Percentiles rank a stretch among this genome's conserved stretches.
These are phyloP conservation scores for Cyprinodon diabolis DNA, from an alignment of 2,797 vertebrate genomes.

Conservation along the genomic window DNA sequence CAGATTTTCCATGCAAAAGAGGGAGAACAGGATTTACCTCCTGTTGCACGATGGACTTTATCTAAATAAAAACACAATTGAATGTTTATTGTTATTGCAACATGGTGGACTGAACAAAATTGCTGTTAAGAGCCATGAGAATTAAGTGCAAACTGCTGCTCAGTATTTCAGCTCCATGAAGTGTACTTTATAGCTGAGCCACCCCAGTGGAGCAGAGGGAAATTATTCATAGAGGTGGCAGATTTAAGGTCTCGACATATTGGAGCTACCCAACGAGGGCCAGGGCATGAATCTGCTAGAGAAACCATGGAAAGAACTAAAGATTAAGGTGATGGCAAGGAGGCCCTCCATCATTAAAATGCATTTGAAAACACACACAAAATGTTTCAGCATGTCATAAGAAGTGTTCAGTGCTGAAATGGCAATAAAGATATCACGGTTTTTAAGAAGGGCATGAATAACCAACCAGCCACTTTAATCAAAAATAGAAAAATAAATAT, in stretches of 20 bases:
- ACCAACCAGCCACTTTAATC: background rate
- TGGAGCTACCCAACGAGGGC: background rate
- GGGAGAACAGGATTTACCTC: background rate
- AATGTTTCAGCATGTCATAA: no score
- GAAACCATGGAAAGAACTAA: background rate
- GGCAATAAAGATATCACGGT: background rate
- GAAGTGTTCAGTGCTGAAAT: no score
- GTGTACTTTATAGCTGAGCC: background rate
- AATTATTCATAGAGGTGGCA: background rate
- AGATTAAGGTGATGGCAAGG: background rate
- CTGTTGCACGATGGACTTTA: background rate
- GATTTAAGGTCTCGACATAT: background rate
- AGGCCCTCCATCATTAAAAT: background rate
- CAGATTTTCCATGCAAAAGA: background rate
- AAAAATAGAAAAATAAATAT: background rate
- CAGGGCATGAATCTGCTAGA: background rate
- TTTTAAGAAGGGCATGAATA: background rate
- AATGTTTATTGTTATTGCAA: background rate
- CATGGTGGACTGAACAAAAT: background rate
- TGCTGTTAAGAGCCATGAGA: background rate
- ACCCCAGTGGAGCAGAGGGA: background rate
- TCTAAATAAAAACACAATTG: background rate
- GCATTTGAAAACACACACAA: no score
- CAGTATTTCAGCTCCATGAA: background rate
- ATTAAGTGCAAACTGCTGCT: background rate